These are phyloP conservation scores for Melanocharis versteri DNA, from an alignment of 2,113 vertebrate species.

Conservation along the genomic window DNA sequence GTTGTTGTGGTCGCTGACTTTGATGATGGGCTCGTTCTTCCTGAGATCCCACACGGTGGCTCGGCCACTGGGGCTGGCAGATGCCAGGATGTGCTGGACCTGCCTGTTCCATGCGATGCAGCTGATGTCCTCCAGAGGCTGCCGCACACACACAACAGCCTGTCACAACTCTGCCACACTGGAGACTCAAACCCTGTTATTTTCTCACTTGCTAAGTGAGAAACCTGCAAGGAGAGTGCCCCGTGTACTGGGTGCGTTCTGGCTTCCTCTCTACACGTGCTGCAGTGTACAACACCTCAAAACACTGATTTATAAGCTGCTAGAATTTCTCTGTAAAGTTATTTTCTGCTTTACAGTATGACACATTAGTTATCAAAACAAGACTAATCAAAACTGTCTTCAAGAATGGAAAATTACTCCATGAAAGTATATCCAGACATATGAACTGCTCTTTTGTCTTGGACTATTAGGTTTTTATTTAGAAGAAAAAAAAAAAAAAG, in stretches of 20 bases:
- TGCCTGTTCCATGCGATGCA: conserved; percentile 81
- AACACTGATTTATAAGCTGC: background rate
- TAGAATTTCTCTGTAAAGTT: background rate
- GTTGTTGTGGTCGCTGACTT: conserved; percentile 98
- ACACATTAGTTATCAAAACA: background rate
- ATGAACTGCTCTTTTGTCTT: background rate
- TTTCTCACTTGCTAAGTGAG: background rate
- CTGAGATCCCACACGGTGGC: conserved; percentile 94
- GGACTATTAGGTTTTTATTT: background rate
- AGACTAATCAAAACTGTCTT: background rate
- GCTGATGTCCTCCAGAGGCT: conserved; percentile 94
- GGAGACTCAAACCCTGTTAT: background rate
- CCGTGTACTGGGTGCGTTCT: background rate
- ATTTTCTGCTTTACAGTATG: background rate
- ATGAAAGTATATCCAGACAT: background rate
- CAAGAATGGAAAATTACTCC: background rate
- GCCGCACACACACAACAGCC: background rate
- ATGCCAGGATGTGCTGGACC: conserved; percentile 81
- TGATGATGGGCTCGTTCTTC: conserved; percentile 96
- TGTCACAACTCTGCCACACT: background rate
- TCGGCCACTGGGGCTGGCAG: conserved; percentile 87
- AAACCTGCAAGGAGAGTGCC: background rate
- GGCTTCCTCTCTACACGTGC: background rate
- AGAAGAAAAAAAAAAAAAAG: background rate
- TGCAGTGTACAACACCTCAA: background rate